Percentiles rank a stretch among this genome's conserved stretches.
phyloP scores from a whole-genome alignment of 2,113 vertebrate genomes.

The Cranoglanis bouderius region DNA sequence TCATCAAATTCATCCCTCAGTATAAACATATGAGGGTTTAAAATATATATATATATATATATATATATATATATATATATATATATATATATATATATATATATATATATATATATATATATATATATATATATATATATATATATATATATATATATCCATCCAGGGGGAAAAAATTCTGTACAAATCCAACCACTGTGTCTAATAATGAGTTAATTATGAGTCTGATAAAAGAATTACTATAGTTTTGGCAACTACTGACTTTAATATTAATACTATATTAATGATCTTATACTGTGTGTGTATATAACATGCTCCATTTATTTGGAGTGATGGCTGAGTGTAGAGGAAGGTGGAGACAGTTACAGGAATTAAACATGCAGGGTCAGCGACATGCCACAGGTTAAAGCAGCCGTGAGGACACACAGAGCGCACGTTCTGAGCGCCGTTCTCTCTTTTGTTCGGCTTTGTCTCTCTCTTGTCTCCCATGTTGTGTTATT shows the following conservation, averaged over 20 bases:
- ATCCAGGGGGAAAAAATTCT: too few species aligned
- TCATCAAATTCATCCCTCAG: neutral
- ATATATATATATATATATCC: too few species aligned
- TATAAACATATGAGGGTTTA: too few species aligned
- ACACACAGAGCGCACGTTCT: neutral
- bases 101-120: too few species aligned
- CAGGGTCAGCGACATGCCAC: neutral
- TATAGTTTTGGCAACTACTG: neutral
- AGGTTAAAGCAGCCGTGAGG: neutral
- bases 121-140: too few species aligned
- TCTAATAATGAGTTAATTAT: neutral
- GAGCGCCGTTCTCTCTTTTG: neutral
- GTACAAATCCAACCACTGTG: neutral
- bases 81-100: too few species aligned
- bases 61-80: too few species aligned
- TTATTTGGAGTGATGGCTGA: neutral
- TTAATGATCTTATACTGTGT: neutral
- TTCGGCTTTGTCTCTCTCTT: neutral
- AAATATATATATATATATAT: too few species aligned
- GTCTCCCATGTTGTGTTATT: neutral
- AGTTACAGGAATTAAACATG: neutral
- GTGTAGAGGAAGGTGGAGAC: neutral
- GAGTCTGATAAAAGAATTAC: neutral
- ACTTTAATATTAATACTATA: neutral
- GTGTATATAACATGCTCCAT: neutral